Evolutionary conservation across 2,888 invertebrate species (phyloP), one percentile per base, ranked within the genome.

Genomic region (Cephonodes hylas): DNA sequence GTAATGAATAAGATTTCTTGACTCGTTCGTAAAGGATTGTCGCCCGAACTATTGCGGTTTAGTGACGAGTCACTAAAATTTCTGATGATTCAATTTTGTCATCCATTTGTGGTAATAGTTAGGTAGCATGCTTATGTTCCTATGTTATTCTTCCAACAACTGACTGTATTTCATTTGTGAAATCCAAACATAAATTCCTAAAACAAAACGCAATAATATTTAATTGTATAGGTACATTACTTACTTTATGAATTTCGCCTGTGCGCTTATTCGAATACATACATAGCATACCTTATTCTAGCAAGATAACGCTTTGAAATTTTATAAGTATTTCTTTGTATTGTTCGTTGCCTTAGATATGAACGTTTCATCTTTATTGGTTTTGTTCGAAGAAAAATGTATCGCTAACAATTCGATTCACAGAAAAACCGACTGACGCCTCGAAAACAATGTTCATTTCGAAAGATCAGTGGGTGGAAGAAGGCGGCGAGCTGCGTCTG

Each of bases 361-460:
- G 22, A 48, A 60, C 5, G 7, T 20, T 57, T 53, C 18, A 5
- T 38, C 23, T 38, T 53, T 53, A 53, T 60, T 38, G 23, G 34
- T 46, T 48, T 56, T 44, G 57, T 70, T 72, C 64, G 46, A 67
- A 67, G 75, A 71, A 76, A 72, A 74, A 46, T 68, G 64, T 69
- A 72, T 72, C 68, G 69, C 63, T 68, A 67, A 71, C 62, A 61
- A 63, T 68, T 62, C 45, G 15, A 61, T 88, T 84, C 79, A 70
- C 93, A 95, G 96, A 94, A 77, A 95, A 94, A 83, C 91, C 93
- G 65, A 93, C 94, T 38, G 94, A 94, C 74, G 88, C 93, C 59
- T 94, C 95, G 58, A 91, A 93, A 84, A 93, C 94, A 59, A 96
- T 96, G 74, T 96, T 95, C 85, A 93, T 93, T 68, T 95, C 96